Conservation (phyloP, 2,113 vertebrate species). For the Capreolus pygargus region DNA sequence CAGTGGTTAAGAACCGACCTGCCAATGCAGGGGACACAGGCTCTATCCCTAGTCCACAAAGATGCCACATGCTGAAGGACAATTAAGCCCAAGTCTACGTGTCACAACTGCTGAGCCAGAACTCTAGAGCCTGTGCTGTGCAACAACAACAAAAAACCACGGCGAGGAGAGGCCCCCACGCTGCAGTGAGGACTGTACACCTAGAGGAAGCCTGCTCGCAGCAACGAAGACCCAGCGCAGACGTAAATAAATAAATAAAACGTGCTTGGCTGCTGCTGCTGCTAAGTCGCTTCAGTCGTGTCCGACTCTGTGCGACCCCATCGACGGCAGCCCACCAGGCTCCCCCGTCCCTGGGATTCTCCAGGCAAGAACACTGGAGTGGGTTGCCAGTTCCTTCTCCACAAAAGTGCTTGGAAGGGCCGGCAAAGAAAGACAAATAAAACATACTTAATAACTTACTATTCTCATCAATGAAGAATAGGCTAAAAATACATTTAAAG, state of each 20-base stretch:
- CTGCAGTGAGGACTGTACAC: neutral
- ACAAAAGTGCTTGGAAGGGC: neutral
- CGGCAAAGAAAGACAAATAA: neutral
- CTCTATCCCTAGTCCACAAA: neutral
- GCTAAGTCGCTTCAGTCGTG: neutral
- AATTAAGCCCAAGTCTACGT: neutral
- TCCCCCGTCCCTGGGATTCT: neutral
- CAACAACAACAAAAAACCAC: neutral
- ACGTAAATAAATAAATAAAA: neutral
- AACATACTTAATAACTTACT: neutral
- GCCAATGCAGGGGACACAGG: neutral
- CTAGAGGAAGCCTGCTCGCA: neutral
- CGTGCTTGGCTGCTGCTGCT: neutral
- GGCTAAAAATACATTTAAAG: neutral
- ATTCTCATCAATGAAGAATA: neutral
- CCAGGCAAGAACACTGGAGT: neutral
- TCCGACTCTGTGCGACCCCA: neutral
- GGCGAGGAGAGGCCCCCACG: fast-evolving
- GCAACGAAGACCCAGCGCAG: neutral
- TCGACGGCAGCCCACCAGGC: neutral
- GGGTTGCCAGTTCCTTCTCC: neutral
- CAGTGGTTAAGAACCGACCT: neutral
- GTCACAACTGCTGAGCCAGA: neutral
- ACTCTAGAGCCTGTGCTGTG: neutral
- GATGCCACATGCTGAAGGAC: neutral